Base-by-base conservation (phyloP, 2,797 vertebrate species). In the Propithecus perrieri region DNA sequence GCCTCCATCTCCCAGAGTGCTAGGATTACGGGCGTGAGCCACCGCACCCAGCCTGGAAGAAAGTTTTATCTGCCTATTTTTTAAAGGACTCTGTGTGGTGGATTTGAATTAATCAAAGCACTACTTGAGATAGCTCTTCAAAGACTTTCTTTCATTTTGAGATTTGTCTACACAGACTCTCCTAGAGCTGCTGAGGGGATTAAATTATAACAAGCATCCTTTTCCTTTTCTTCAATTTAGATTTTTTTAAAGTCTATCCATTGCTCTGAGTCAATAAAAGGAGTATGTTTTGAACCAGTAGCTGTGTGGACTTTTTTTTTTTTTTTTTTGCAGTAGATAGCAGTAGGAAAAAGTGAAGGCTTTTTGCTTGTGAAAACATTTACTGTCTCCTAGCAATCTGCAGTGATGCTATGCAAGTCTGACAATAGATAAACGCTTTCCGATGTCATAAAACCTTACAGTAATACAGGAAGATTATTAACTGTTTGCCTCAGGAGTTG, bases 341-440 rank as follows among this genome's bases (percentile, higher is more conserved):
- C 94, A 97, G 59, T 93, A 98, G 98, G 98, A 98, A 98, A 98
- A 98, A 98, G 78, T 88, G 97, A 97, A 98, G 93, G 96, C 94
- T 96, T 97, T 98, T 98, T 92, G 94, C 97, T 97, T 98, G 89
- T 97, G 96, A 98, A 98, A 98, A 98, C 97, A 98, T 98, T 98
- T 98, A 97, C 97, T 85, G 98, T 99, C 97, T 98, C 98, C 98
- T 98, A 98, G 98, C 98, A 98, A 98, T 98, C 78, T 92, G 69
- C 78, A 91, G 90, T 0, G 1, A 97, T 95, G 97, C 97, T 98
- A 97, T 98, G 98, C 97, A 96, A 97, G 93, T 50, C 87, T 98
- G 97, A 98, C 97, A 98, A 95, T 95, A 98, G 97, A 97, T 81
- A 97, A 98, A 98, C 79, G 63, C 11, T 83, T 97, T 96, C 95